phyloP scores from a whole-genome alignment of 2,113 vertebrate genomes.

The Entosphenus tridentatus region DNA sequence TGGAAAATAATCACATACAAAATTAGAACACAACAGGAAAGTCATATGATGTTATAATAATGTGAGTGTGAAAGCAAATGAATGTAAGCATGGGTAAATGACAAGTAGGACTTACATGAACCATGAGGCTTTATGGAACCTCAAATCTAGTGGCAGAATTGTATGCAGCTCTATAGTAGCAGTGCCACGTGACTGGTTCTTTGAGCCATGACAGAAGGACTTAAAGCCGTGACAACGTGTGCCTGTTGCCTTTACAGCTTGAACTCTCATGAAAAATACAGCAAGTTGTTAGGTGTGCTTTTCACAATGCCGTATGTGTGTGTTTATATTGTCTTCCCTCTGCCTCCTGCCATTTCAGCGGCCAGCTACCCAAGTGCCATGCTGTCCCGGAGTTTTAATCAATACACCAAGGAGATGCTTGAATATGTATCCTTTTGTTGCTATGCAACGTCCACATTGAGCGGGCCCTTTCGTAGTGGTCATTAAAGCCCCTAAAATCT shows the following conservation, averaged over 20 bases:
- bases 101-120: too few relatives aligned
- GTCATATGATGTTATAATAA: background rate
- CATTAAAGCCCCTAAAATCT: too few relatives aligned
- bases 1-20: too few relatives aligned
- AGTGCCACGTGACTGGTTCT: too few relatives aligned
- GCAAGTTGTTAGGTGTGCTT: constrained; percentile 6
- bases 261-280: constrained; percentile 8
- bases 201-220: too few relatives aligned
- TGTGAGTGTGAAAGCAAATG: background rate
- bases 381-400: constrained; percentile 65
- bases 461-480: too few relatives aligned
- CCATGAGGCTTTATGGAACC: too few relatives aligned
- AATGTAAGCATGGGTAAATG: background rate
- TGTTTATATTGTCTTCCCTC: constrained; percentile 8
- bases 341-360: constrained; percentile 24
- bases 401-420: constrained; percentile 52
- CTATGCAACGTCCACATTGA: too few relatives aligned
- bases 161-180: too few relatives aligned
- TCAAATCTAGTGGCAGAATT: too few relatives aligned
- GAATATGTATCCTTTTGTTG: constrained; percentile 67
- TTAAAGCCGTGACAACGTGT: background rate
- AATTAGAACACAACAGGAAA: too few relatives aligned
- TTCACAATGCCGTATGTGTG: background rate
- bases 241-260: background rate
- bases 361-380: constrained; percentile 51